Evolutionary conservation across 1,140 invertebrate species (phyloP).

Genomic region (Mycetomoellerius zeteki): DNA sequence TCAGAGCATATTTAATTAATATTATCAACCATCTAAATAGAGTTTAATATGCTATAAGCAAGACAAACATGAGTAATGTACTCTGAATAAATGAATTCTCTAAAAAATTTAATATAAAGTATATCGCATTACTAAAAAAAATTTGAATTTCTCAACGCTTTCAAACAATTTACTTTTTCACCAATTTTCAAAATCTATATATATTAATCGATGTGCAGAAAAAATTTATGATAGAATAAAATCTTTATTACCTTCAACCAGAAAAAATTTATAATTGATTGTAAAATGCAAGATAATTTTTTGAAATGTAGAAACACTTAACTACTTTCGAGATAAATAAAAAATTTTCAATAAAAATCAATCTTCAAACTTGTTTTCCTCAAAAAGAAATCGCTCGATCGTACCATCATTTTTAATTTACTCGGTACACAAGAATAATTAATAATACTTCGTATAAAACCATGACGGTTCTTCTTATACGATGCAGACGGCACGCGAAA

Average conservation of each 20-base stretch:
- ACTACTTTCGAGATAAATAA: neutral
- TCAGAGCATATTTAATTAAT: slow-evolving; percentile 4
- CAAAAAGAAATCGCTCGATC: neutral
- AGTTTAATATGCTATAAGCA: neutral
- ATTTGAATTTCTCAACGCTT: neutral
- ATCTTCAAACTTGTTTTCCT: neutral
- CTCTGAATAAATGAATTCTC: neutral
- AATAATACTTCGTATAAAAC: slow-evolving; percentile 12
- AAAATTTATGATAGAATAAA: neutral
- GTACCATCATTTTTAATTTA: neutral
- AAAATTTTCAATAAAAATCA: neutral
- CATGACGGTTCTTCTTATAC: neutral
- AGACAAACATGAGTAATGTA: neutral
- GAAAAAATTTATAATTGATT: neutral
- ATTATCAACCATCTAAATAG: neutral
- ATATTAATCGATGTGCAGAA: neutral
- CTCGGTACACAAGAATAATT: slow-evolving; percentile 18
- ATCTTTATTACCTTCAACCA: no score
- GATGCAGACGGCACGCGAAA: slow-evolving; percentile 23
- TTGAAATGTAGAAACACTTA: neutral
- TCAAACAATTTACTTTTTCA: neutral
- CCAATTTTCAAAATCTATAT: neutral
- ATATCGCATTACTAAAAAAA: neutral
- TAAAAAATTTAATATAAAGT: neutral
- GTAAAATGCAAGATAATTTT: neutral